These are phyloP conservation scores for Perdita meconis DNA, from an alignment of 2,888 invertebrate genomes.

Conservation along the genomic window DNA sequence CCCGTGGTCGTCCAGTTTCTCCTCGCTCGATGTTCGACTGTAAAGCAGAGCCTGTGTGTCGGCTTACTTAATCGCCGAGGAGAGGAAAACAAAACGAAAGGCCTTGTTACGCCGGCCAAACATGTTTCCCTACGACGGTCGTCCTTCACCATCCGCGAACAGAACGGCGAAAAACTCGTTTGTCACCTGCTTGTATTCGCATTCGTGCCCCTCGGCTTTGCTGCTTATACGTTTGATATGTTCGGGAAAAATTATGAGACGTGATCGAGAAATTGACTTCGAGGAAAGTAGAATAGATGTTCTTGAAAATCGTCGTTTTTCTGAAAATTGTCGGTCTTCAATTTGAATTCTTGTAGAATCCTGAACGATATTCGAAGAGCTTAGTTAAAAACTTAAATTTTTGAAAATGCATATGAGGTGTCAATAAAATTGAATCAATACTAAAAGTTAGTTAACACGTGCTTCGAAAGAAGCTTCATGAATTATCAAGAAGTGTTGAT, in stretches of 20 bases:
- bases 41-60: slow-evolving; percentile 42
- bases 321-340: too few species aligned
- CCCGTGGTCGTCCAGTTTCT: not conserved
- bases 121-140: slow-evolving; percentile 59
- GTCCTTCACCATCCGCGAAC: slow-evolving; percentile 20
- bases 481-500: too few species aligned
- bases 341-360: too few species aligned
- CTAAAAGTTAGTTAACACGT: too few species aligned
- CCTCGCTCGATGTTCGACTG: slow-evolving; percentile 43
- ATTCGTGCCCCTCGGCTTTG: slow-evolving; percentile 18
- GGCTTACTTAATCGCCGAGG: slow-evolving; percentile 35
- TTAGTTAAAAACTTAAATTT: too few species aligned
- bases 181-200: slow-evolving; percentile 43
- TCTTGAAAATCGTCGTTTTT: too few species aligned
- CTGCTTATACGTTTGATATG: not conserved
- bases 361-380: too few species aligned
- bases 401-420: too few species aligned
- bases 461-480: too few species aligned
- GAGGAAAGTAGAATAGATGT: not conserved
- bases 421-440: too few species aligned
- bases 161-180: slow-evolving; percentile 50
- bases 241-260: not conserved
- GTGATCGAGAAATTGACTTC: not conserved
- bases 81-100: slow-evolving; percentile 55
- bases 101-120: slow-evolving; percentile 66